Evolutionary conservation across 1,140 invertebrate species (phyloP), one percentile per base, ranked within the genome.

Genomic region (Maconellicoccus hirsutus): DNA sequence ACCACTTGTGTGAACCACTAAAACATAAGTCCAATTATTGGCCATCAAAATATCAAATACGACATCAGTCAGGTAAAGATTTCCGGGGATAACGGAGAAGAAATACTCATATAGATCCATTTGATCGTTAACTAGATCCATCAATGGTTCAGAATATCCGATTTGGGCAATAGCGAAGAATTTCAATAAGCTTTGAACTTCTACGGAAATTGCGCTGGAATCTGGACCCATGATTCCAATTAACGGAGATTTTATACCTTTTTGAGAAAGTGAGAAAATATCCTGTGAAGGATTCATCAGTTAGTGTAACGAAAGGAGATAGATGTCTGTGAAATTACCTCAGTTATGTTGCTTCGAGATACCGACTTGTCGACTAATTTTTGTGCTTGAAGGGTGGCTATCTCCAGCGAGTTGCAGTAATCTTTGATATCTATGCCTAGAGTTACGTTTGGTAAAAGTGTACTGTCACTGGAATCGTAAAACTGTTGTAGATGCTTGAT

Each of bases 301-400:
- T 33, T 33, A 33, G 3, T 6, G 29, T 3, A 33, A 33, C 12
- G 12, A 12, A 33, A 6, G 29, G 29, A 33, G 3, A 33, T 33
- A 33, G 12, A 33, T 33, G 29, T 3, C 3, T 33, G 12, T 33
- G 4, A 33, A 33, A 33, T 33, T 33, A 33, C 42, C 16, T 52
- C n/a, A 8, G 42, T 8, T 19, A 3, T 16, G 42, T 52, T 52
- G 42, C 42, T 52, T 52, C 42, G 4, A 16, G 42, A 52, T 2
- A 52, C n/a, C 4, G 42, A 52, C n/a, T 52, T 52, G n/a, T 52
- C 42, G 42, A 52, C 42, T 52, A 52, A 52, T 52, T 52, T 52
- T 52, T 52, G 6, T 2, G 6, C n/a, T 52, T 52, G 42, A 3
- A 52, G n/a, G 6, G 16, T 16, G 3, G n/a, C 42, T 16, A 52